Base-by-base conservation (phyloP, 2,797 vertebrate genomes). In the Choloepus didactylus region DNA sequence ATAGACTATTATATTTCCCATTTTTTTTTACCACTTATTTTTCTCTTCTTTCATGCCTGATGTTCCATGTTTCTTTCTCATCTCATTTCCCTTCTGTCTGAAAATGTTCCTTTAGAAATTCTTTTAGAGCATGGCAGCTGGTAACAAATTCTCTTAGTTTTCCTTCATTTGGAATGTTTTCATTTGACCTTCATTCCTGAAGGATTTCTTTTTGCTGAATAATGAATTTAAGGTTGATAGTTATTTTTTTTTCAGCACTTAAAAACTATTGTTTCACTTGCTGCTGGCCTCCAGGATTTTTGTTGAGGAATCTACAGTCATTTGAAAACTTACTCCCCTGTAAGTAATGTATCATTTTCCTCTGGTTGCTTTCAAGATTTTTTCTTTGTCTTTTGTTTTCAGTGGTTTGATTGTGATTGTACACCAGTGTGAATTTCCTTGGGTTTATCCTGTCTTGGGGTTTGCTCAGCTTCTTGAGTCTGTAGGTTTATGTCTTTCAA, bases 321-420 rank as follows among this genome's bases (percentile, higher is more conserved):
- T 54, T 29, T 2, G 3, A 15, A 35, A 35, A 19, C 23, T 23
- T n/a, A 11, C 15, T 64, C 21, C 14, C 44, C 27, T 0, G 0
- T 18, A 46, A 21, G 46, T 46, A 21, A n/a, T 3, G 1, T 2
- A 0, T 21, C 6, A 0, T 29, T 69, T 60, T 70, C 9, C 60
- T 31, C 23, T 69, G 70, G 59, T 35, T 46, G 3, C 54, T 76
- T 76, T 38, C 41, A 77, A 67, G 35, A 56, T 67, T 44, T 51
- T 49, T 21, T 29, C 21, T 62, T 75, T 54, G 51, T 31, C 27
- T 16, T 70, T 62, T 19, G n/a, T 15, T 84, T 67, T 60, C 10
- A n/a, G 25, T 12, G 3, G 10, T 69, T 69, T 15, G 9, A 15
- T 41, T 44, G 0, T 1, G 31, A 29, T 8, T 21, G 49, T 3